Base-by-base conservation (phyloP, 2,888 invertebrate species). In the Thereva nobilitata region DNA sequence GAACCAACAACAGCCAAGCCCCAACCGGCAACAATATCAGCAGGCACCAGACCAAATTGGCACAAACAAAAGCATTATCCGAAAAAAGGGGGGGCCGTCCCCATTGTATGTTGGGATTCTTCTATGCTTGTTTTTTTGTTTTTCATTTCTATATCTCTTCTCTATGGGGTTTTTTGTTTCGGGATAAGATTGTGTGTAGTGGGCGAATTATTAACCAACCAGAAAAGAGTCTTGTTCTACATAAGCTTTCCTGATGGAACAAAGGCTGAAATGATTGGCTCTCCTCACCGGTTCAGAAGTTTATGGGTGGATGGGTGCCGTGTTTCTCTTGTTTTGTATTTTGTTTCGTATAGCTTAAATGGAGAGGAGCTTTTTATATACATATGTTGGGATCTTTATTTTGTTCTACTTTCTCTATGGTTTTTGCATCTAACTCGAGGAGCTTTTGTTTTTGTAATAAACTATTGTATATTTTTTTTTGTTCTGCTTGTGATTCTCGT, bases 231-330 rank as follows among this genome's bases (percentile, higher is more conserved):
- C 10, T 52, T 52, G 35, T 52, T 52, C 52, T 23, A 52, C 52
- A 52, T 52, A 52, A 52, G 52, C 23, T 52, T 34, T 12, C 8
- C 35, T 35, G 34, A 35, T 23, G 52, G 52, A 52, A 52, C 52
- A 52, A 52, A 52, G 10, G 52, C 52, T n/a, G 23, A n/a, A 52
- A 35, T 35, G 52, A 52, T 52, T 52, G 52, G 52, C 23, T 52
- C 52, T 23, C 23, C 8, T 34, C 34, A 34, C 10, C 6, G 35
- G 52, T 7, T 34, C 34, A 10, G 7, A 34, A 35, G 35, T 34
- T 52, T 52, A 5, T 34, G 23, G 6, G 52, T 7, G 12, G 23
- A 35, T 23, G 52, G 52, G 52, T 12, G 52, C 23, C 23, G 23
- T 23, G 23, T 23, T 23, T 23, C 23, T 23, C 23, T 23, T 23